phyloP scores from a whole-genome alignment of 2,797 vertebrate genomes.

The Varecia variegata region DNA sequence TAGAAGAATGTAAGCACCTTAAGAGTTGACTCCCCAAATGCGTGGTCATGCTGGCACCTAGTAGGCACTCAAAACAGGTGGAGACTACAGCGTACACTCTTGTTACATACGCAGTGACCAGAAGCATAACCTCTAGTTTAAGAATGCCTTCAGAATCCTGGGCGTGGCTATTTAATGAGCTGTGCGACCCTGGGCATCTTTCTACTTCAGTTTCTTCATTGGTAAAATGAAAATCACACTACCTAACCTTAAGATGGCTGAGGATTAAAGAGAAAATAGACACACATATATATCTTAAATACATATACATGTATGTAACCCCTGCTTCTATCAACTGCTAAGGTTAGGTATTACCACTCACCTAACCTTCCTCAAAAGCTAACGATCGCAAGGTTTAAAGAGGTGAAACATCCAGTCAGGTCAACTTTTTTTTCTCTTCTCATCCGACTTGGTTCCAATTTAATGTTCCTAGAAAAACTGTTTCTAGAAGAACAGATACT shows the following conservation, averaged over 20 bases:
- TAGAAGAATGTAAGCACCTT: not conserved
- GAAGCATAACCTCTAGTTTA: not conserved
- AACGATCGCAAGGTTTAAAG: not conserved
- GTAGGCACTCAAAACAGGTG: not conserved
- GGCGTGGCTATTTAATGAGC: not conserved
- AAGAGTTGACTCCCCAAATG: not conserved
- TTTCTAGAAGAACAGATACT: slow-evolving; percentile 38
- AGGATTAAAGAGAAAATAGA: not conserved
- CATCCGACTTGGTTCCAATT: slow-evolving; percentile 11
- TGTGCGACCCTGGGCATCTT: not conserved
- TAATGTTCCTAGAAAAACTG: slow-evolving; percentile 38
- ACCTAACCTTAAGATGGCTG: not conserved
- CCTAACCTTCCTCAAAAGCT: not conserved
- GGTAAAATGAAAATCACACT: not conserved
- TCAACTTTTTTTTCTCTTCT: not conserved
- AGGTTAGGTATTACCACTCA: not conserved
- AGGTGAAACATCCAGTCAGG: not conserved
- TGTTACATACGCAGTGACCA: not conserved
- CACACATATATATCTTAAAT: not conserved
- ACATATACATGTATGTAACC: not conserved
- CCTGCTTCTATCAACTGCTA: not conserved
- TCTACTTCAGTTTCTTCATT: not conserved
- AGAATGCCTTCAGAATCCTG: not conserved
- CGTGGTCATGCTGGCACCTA: not conserved
- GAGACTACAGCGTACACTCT: not conserved